Evolutionary conservation across 1,140 invertebrate genomes (phyloP), one percentile per base, ranked within the genome.

Genomic region (Drosophila gunungcola): DNA sequence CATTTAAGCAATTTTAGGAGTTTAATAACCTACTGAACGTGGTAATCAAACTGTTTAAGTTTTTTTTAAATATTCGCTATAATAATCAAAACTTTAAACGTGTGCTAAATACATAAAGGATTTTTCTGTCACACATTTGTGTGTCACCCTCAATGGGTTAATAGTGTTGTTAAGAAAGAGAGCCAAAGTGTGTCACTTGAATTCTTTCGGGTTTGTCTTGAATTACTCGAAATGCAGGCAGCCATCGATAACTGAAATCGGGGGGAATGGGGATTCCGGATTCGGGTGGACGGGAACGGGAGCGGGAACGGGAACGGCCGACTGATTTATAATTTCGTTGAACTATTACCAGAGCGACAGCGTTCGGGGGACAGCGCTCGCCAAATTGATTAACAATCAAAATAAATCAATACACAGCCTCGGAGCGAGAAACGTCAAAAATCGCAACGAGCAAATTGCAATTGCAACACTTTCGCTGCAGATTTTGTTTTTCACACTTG

Each of bases 401-500:
- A 86, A 86, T 86, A 86, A 86, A 86, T 86, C 83, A 86, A 86
- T 86, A 80, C 75, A 76, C 70, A 76, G 79, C 83, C 83, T 74
- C 83, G 70, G 62, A 86, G 83, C 79, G 46, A 82, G 78, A 86
- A 86, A 83, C 73, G 84, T 89, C 83, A 88, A 89, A 88, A 83
- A 75, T 88, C 70, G 83, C 83, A 86, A 86, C 84, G 46, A 80
- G 83, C 83, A 88, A 89, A 88, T 88, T 88, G 83, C 83, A 83
- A 88, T 88, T 88, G 83, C 84, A 88, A 88, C 79, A 88, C 83
- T 88, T 88, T 88, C 83, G 84, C 83, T 84, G 84, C 84, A 89
- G 63, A 81, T 75, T 74, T 78, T 78, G 74, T 73, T 89, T 88
- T 88, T 88, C 84, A 88, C 84, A 88, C 84, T 88, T 88, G 84